phyloP scores from a whole-genome alignment of 1,140 invertebrate genomes.

The Meloidogyne chitwoodi region DNA sequence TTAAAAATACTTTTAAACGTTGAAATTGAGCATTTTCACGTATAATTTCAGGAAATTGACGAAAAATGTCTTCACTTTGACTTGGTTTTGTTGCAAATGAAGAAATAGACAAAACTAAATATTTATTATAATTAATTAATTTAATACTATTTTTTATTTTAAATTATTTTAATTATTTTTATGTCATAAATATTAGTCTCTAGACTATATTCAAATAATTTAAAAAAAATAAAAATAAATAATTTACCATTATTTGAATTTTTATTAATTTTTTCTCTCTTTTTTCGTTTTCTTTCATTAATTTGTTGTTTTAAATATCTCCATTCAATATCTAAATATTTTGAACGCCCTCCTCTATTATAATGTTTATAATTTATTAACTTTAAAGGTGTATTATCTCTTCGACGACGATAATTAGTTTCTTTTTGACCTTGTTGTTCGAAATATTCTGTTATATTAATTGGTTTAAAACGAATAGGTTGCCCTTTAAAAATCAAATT shows the following conservation, averaged over 20 bases:
- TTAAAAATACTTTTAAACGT: conserved; percentile 47
- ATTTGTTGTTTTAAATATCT: background rate
- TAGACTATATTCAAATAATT: background rate
- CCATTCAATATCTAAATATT: conserved; percentile 14
- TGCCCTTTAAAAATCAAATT: conserved; percentile 57
- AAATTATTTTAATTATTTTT: background rate
- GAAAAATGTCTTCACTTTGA: conserved; percentile 44
- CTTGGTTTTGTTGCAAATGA: background rate
- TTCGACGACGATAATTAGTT: conserved; percentile 28
- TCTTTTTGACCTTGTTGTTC: conserved; percentile 37
- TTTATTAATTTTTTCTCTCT: background rate
- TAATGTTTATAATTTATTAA: background rate
- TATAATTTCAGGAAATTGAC: conserved; percentile 46
- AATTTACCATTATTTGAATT: background rate
- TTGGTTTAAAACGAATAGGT: conserved; percentile 79
- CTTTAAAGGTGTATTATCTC: background rate
- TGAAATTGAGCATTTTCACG: conserved; percentile 53
- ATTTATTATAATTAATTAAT: too few species aligned
- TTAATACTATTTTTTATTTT: too few species aligned
- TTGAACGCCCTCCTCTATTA: background rate
- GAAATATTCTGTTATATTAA: conserved; percentile 56
- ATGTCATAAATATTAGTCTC: too few species aligned
- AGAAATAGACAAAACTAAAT: background rate
- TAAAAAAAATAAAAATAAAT: background rate
- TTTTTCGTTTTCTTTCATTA: background rate